Conservation (phyloP, 2,888 invertebrate species). For the Teinopalpus imperialis region DNA sequence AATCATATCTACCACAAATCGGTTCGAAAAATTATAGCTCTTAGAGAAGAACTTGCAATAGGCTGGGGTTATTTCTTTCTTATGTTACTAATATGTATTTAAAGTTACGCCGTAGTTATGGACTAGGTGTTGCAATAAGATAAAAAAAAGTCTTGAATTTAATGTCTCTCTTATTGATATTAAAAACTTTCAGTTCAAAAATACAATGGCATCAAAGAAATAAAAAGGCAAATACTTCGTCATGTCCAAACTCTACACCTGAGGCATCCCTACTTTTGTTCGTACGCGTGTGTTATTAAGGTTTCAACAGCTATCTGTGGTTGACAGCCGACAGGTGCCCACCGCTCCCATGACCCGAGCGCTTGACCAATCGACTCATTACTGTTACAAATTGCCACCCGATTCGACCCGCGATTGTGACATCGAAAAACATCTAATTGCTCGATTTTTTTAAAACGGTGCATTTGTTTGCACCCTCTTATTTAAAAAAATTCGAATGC, state of each 20-base stretch:
- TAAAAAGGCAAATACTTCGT: no score
- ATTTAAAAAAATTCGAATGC: not conserved
- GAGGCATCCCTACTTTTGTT: conserved; percentile 28
- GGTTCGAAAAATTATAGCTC: no score
- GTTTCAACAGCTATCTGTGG: conserved; percentile 52
- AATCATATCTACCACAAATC: no score
- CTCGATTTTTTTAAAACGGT: conserved; percentile 31
- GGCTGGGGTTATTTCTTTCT: no score
- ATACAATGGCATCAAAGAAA: no score
- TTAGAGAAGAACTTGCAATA: no score
- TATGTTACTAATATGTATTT: no score
- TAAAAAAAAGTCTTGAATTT: no score
- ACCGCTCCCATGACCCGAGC: conserved; percentile 56
- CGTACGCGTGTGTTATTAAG: conserved; percentile 50
- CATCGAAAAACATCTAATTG: conserved; percentile 50
- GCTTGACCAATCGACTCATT: conserved; percentile 58
- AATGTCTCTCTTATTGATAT: no score
- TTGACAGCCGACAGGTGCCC: conserved; percentile 63
- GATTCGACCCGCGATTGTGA: conserved; percentile 54
- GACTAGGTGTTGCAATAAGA: no score
- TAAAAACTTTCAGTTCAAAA: no score
- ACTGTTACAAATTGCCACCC: conserved; percentile 62
- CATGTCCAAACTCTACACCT: conserved; percentile 29
- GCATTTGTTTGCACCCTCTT: conserved; percentile 8
- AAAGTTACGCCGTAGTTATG: no score